Evolutionary conservation across 2,113 vertebrate species (phyloP), one percentile per base, ranked within the genome.

Genomic region (Lichenostomus cassidix): DNA sequence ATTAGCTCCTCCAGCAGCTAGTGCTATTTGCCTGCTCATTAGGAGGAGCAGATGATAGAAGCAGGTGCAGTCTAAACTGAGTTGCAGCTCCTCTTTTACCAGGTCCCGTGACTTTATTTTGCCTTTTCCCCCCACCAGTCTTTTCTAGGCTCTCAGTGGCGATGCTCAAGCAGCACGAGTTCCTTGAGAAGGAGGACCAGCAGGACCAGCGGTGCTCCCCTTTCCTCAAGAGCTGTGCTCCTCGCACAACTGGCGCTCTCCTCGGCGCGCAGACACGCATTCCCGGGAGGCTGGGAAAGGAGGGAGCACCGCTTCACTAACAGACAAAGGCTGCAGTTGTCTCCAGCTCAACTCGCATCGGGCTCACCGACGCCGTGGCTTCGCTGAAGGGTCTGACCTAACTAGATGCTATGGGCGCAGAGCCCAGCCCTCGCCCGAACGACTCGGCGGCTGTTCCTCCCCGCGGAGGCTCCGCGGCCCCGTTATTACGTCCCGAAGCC

Each of bases 401-500:
- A 21, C 10, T 1, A 10, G 41, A 12, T 7, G 11, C 21, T 19
- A 50, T 3, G 37, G 27, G 6, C 69, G 12, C 18, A 16, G 50
- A n/a, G 28, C 39, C 53, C 56, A 1, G 11, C 9, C 62, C 33
- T 23, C 12, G n/a, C 11, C 47, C 29, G 7, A 35, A 4, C 1
- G 27, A 3, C 17, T 75, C 41, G 2, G 23, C 10, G 4, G 53
- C 31, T 8, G 62, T 2, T 23, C 25, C 12, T 39, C 37, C 47
- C 73, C 7, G 7, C 22, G 8, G 63, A 49, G 35, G 12, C 29
- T 75, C 13, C 31, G 4, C 14, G 12, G 46, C 2, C 7, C 27
- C 49, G 3, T 17, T 1, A 1, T 22, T 27, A 5, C 3, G 10
- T 56, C 15, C 55, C 25, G 44, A 2, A 12, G 73, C 53, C 39